Evolutionary conservation across 2,797 vertebrate species (phyloP).

Genomic region (Xenopus petersii): DNA sequence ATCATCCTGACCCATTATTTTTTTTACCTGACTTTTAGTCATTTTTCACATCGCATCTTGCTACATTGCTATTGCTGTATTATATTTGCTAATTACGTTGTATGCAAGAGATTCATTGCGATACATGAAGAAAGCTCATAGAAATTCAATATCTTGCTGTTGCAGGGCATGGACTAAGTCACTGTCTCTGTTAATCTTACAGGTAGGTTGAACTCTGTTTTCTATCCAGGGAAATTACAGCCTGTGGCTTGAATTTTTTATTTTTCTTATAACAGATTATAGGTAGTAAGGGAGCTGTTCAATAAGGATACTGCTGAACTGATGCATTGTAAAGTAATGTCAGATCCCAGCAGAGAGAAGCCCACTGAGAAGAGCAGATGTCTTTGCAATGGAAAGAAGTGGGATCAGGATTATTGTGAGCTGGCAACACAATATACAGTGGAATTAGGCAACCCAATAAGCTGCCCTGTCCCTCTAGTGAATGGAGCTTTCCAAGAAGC

Average conservation of each 20-base stretch:
- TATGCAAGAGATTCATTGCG: slow-evolving; percentile 9
- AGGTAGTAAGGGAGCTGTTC: too few species aligned
- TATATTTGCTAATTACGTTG: too few species aligned
- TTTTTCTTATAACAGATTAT: too few species aligned
- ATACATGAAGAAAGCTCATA: neutral
- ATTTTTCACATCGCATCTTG: too few species aligned
- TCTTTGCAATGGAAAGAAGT: neutral
- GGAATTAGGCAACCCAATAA: neutral
- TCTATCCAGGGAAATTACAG: too few species aligned
- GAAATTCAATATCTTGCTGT: slow-evolving; percentile 4
- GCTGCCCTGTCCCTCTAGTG: neutral
- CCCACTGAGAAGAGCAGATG: neutral
- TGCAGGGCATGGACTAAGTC: slow-evolving; percentile 13
- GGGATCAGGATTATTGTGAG: neutral
- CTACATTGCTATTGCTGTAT: too few species aligned
- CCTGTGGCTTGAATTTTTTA: neutral
- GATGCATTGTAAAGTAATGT: neutral
- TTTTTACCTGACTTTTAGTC: too few species aligned
- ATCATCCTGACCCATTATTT: too few species aligned
- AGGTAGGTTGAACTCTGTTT: slow-evolving; percentile 11
- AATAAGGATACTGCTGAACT: too few species aligned
- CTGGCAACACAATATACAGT: neutral
- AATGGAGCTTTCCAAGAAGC: neutral
- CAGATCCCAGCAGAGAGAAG: neutral
- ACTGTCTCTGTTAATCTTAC: slow-evolving; percentile 5